These are phyloP conservation scores for Merodon equestris DNA, from an alignment of 2,888 invertebrate genomes.

Conservation along the genomic window DNA sequence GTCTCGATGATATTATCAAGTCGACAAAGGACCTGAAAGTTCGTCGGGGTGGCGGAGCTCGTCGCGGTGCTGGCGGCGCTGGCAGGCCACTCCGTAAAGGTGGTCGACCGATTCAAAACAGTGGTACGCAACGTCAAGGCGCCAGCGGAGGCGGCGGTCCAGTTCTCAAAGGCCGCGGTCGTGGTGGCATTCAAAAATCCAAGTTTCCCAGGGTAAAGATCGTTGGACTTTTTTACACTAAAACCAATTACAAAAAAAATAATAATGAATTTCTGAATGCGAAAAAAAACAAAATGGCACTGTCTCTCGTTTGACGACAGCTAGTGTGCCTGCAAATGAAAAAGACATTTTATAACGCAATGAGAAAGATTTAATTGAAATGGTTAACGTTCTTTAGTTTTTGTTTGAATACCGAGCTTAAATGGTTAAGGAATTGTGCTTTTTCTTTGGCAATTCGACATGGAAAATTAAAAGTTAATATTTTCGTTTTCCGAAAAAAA, in stretches of 20 bases:
- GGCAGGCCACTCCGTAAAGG: constrained; percentile 81
- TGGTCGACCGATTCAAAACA: constrained; percentile 80
- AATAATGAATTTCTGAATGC: constrained; percentile 1
- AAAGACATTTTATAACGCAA: no score
- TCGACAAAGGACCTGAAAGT: constrained; percentile 83
- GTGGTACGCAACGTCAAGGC: constrained; percentile 77
- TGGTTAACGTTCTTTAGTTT: constrained; percentile 46
- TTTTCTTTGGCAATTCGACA: constrained; percentile 42
- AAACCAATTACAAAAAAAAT: constrained; percentile 24
- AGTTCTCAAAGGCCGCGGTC: constrained; percentile 85
- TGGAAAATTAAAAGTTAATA: constrained; percentile 15
- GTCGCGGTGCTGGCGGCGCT: constrained; percentile 81
- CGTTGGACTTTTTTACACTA: constrained; percentile 57
- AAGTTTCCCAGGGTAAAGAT: constrained; percentile 78
- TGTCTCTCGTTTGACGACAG: constrained; percentile 44
- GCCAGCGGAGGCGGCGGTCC: constrained; percentile 79
- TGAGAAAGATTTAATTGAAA: no score
- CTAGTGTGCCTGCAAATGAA: constrained; percentile 39
- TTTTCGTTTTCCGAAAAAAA: constrained; percentile 41
- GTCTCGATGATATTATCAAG: constrained; percentile 97
- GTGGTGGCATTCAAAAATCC: constrained; percentile 82
- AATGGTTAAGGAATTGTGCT: constrained; percentile 62
- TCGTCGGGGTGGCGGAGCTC: constrained; percentile 82
- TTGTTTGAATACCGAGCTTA: constrained; percentile 56
- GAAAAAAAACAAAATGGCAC: constrained; percentile 59